Evolutionary conservation across 2,797 vertebrate genomes (phyloP).

Genomic region (Smutsia gigantea): DNA sequence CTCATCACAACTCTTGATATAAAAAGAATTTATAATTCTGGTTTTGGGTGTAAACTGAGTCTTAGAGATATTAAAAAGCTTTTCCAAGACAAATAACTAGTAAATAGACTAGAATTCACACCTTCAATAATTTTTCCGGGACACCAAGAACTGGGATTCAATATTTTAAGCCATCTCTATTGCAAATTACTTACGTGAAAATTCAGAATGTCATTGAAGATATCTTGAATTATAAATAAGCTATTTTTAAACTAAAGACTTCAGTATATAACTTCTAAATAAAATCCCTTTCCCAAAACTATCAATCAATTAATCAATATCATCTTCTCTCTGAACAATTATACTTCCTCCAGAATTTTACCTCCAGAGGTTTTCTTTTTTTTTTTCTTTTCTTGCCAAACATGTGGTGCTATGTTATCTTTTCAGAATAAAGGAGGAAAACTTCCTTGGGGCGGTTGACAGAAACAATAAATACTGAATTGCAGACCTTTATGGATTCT

Average conservation of each 20-base stretch:
- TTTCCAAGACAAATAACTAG: background rate
- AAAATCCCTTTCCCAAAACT: background rate
- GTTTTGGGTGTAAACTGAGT: background rate
- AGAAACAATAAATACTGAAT: conserved; percentile 4
- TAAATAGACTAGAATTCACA: background rate
- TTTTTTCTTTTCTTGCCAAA: background rate
- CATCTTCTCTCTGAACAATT: background rate
- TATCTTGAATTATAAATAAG: background rate
- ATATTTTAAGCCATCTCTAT: background rate
- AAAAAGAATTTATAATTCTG: background rate
- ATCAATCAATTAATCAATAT: background rate
- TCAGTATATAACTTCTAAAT: background rate
- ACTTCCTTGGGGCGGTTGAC: background rate
- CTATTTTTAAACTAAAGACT: background rate
- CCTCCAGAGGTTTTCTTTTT: background rate
- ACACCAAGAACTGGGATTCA: background rate
- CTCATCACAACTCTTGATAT: background rate
- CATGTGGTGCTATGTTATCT: background rate
- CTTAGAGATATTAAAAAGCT: background rate
- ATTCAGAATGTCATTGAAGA: background rate
- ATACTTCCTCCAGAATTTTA: background rate
- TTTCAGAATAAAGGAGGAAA: background rate
- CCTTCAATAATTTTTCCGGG: background rate
- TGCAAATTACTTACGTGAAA: background rate
- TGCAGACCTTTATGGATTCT: background rate